Evolutionary conservation across 2,888 invertebrate species (phyloP), one percentile per base, ranked within the genome.

Genomic region (Cryptosula pallasiana): DNA sequence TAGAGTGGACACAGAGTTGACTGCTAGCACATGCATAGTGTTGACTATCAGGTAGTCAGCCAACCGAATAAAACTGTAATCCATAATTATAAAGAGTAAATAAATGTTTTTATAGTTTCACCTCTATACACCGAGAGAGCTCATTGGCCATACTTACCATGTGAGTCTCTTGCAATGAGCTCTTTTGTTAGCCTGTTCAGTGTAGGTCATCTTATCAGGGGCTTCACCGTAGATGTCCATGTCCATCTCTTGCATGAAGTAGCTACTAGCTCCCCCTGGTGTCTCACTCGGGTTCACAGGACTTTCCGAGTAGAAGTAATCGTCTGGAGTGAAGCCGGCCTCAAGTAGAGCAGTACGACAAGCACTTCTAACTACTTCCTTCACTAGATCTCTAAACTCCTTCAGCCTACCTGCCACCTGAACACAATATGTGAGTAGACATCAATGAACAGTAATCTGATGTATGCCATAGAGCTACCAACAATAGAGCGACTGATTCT

Each of bases 171-270:
- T 89, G 80, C 93, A 94, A 81, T 91, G 91, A 77, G 90, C 89
- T 75, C 92, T 88, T 80, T 94, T 94, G 78, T 90, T 90, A 0
- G 92, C 92, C 79, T 93, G 92, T 79, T 94, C 92, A 70, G 92
- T 92, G 81, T 93, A 94, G 1, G 92, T 91, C 89, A 92, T 91
- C 76, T 91, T 91, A 72, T 86, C 85, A 1, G 84, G 82, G 1
- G 84, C 83, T 72, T 85, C 84, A 0, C 81, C 84, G 72, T 84
- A 84, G 71, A 85, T 82, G 75, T 85, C 84, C 81, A 84, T 82
- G 75, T 85, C 84, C 76, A 81, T 81, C 75, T 82, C 82, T 76
- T 82, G 82, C 81, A 82, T 81, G 73, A 81, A 74, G 75, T 81
- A 83, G 74, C 82, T 83, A 27, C 82, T 82, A 27, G 80, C 81